Percentiles rank a stretch among this genome's conserved stretches.
Conservation (phyloP, 2,113 vertebrate genomes). For the Mormoops blainvillei region DNA sequence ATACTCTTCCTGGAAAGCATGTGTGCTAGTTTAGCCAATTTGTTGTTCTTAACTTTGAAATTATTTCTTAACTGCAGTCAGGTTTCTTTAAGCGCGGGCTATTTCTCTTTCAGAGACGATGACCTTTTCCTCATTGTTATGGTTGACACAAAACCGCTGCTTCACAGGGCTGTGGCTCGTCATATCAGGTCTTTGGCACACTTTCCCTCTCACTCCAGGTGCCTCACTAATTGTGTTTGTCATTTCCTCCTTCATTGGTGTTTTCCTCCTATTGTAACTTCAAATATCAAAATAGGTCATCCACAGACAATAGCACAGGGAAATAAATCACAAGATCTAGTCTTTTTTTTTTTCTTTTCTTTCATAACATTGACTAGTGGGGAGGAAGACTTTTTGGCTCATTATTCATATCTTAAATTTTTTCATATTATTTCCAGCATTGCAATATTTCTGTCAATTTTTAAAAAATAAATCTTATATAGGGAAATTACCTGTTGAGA, state of each 20-base stretch:
- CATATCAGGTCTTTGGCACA: background rate
- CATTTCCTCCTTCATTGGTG: background rate
- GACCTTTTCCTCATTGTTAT: background rate
- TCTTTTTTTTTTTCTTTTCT: background rate
- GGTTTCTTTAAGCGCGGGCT: background rate
- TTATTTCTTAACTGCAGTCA: background rate
- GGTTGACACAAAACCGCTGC: background rate
- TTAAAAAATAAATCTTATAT: background rate
- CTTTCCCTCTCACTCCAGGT: background rate
- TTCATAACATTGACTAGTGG: background rate
- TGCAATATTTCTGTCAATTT: background rate
- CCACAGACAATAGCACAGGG: background rate
- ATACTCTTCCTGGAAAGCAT: background rate
- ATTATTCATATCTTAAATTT: background rate
- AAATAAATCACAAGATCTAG: background rate
- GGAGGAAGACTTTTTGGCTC: background rate
- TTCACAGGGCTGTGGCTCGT: background rate
- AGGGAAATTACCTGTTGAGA: background rate
- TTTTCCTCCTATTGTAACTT: background rate
- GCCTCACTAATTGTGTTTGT: background rate
- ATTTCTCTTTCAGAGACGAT: background rate
- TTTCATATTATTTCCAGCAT: background rate
- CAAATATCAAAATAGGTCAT: slow-evolving; percentile 11
- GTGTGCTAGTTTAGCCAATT: background rate
- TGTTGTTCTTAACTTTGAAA: background rate